These are phyloP conservation scores for Herpetotheres cachinnans DNA, from an alignment of 2,113 vertebrate genomes.

Conservation along the genomic window DNA sequence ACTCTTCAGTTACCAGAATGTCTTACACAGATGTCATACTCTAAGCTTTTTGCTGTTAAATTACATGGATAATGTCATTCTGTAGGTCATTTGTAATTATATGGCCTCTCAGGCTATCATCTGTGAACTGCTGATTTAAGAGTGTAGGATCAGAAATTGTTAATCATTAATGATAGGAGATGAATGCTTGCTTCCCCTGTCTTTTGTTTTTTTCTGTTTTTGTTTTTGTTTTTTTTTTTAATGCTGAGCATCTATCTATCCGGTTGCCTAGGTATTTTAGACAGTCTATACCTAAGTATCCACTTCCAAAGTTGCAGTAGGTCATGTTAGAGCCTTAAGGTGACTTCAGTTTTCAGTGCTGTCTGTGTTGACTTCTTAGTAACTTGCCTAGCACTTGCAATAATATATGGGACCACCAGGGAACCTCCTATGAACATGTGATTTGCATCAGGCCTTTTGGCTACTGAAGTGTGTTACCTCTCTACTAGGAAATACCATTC, in stretches of 20 bases:
- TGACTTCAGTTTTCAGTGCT: neutral
- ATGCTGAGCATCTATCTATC: neutral
- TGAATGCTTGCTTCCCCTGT: neutral
- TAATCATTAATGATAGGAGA: neutral
- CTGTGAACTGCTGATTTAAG: neutral
- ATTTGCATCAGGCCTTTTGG: neutral
- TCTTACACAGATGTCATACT: neutral
- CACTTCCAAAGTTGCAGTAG: neutral
- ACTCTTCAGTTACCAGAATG: neutral
- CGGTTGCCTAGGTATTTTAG: neutral
- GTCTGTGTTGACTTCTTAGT: neutral
- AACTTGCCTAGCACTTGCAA: neutral
- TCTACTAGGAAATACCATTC: neutral
- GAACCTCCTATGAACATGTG: fast-evolving
- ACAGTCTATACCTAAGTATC: neutral
- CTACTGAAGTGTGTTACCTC: neutral
- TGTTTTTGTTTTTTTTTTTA: neutral
- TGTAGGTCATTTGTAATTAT: neutral
- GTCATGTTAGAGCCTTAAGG: neutral
- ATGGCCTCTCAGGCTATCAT: neutral
- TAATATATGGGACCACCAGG: neutral
- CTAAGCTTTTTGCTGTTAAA: neutral
- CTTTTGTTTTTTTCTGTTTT: neutral
- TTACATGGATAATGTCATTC: neutral
- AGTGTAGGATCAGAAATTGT: neutral